Percentiles rank a stretch among this genome's conserved stretches.
Conservation (phyloP, 1,140 invertebrate species). For the Formica selysi region DNA sequence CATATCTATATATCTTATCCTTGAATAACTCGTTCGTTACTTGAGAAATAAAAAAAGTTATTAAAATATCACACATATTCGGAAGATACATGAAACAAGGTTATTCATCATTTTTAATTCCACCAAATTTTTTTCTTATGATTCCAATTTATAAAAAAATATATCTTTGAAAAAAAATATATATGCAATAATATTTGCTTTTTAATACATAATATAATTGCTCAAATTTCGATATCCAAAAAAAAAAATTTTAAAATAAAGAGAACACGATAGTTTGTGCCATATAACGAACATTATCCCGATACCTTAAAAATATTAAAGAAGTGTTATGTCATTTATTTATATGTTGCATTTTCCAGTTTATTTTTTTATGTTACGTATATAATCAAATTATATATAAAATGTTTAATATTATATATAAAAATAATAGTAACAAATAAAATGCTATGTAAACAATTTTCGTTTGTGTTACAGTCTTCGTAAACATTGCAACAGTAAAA, state of each 20-base stretch:
- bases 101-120: not conserved
- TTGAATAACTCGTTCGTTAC: not conserved
- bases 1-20: conserved; percentile 4
- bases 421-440: conserved; percentile 1
- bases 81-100: not conserved
- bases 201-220: not conserved
- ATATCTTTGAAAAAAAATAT: not conserved
- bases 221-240: not conserved
- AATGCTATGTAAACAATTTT: not conserved
- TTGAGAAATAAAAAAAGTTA: conserved; percentile 16
- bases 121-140: not conserved
- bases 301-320: not conserved
- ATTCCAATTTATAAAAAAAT: not conserved
- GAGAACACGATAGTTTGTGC: not conserved
- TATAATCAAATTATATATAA: not conserved
- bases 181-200: not conserved
- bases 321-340: not conserved
- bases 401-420: not conserved
- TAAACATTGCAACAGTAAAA: conserved; percentile 13
- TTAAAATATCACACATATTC: not conserved
- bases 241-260: not conserved
- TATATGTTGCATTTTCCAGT: not conserved
- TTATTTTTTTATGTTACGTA: not conserved
- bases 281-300: not conserved
- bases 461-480: not conserved